These are phyloP conservation scores for Potamarius usumacintae DNA, from an alignment of 2,113 vertebrate species.

Conservation along the genomic window DNA sequence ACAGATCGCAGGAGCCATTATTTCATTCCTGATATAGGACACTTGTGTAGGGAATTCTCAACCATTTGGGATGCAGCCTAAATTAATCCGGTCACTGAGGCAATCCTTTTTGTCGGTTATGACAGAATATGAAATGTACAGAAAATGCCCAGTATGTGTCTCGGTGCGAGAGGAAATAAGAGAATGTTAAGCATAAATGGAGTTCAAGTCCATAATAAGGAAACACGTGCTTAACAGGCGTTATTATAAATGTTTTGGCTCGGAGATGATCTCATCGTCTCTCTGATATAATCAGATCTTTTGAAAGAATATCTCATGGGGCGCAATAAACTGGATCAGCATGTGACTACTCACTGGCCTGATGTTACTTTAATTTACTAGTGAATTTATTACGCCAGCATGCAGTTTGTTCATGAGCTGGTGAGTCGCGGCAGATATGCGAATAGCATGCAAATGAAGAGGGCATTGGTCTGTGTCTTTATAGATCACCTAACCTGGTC, in stretches of 20 bases:
- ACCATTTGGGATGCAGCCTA: background rate
- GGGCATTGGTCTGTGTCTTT: background rate
- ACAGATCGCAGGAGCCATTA: background rate
- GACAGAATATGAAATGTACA: no score
- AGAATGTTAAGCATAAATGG: background rate
- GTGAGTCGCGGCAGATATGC: background rate
- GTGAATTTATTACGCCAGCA: background rate
- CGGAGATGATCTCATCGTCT: background rate
- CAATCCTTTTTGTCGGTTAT: background rate
- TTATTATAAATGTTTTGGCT: background rate
- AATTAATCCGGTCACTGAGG: background rate
- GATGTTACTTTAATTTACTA: no score
- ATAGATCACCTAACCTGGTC: background rate
- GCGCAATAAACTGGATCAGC: no score
- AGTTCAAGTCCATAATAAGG: background rate
- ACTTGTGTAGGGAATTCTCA: slow-evolving; percentile 14
- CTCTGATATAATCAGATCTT: background rate
- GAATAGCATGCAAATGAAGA: background rate
- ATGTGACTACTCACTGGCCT: no score
- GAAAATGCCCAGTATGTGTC: background rate
- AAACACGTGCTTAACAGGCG: background rate
- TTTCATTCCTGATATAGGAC: slow-evolving; percentile 18
- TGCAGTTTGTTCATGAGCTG: background rate
- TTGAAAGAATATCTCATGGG: background rate
- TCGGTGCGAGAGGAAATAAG: background rate